Base-by-base conservation (phyloP, 2,797 vertebrate genomes). In the Ficedula albicollis region DNA sequence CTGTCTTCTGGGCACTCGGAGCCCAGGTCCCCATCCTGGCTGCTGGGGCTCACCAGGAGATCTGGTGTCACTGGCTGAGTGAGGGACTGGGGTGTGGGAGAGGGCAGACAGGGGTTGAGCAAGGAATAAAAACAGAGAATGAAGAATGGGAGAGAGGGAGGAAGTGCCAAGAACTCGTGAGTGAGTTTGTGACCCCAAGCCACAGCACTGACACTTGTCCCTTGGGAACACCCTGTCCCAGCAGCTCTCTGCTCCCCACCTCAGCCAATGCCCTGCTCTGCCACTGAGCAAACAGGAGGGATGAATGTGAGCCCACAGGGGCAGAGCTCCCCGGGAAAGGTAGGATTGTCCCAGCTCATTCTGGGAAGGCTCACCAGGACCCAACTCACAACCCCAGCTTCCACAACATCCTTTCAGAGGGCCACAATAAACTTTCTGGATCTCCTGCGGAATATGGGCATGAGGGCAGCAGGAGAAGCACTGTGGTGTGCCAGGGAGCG, bases 31-130 rank as follows among this genome's bases (percentile, higher is more conserved):
- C 97, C 97, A 0, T 98, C 98, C 87, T 98, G 98, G 92, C 98
- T 98, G 79, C 97, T 98, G 89, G 98, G 98, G 55, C 97, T 98
- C 94, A 98, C 98, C 96, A 98, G 94, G 60, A 98, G 97, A 64
- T 98, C 98, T 72, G 98, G 98, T 3, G 96, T 97, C 77, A 97
- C 63, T 0, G 97, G 97, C 98, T 98, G 79, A 59, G 70, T 0
- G 2, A 90, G 72, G 90, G 67, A 90, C 22, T 78, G 91, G 78
- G 83, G 62, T 4, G 23, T 66, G 68, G 55, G 56, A 89, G 13
- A 59, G 62, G n/a, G 51, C 16, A 78, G 46, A 19, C 12, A 3
- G n/a, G 68, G 7, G 21, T 56, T 5, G 3, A 68, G 43, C 43
- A 52, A 72, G 36, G 70, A 46, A 74, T 16, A 51, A 72, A 92